Evolutionary conservation across 2,888 invertebrate genomes (phyloP), one percentile per base, ranked within the genome.

Genomic region (Tanytarsus gracilentus): DNA sequence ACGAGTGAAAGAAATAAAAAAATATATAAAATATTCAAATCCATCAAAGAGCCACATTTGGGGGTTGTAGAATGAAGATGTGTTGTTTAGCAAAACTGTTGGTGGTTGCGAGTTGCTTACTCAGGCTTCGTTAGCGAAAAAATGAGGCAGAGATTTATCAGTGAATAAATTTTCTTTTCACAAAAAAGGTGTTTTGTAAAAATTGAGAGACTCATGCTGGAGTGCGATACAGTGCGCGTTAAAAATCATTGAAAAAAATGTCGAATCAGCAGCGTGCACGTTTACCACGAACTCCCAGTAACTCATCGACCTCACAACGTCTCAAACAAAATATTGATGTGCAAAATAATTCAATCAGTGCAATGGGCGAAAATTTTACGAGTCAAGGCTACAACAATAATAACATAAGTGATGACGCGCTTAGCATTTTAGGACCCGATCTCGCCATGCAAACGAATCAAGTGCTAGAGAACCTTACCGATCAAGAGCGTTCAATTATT

Each of bases 401-500:
- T 50, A 60, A 29, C 48, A 70, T 69, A 62, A 67, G 69, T 4
- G 67, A 68, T 53, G 71, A 70, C 53, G 67, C 71, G 3, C 67
- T 72, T 27, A 69, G 71, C 61, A 69, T 68, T 4, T 63, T 73
- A 52, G 72, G 70, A 1, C 71, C 72, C 3, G 72, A 72, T 59
- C 63, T 72, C 63, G 69, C 71, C 2, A 69, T 69, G 30, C 69
- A 72, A 50, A 71, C 73, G 3, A 68, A 72, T 1, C 71, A 73
- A 63, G 73, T 72, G 26, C 66, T 74, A 14, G 72, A 73, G 36
- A 72, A 69, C 62, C 64, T 74, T 30, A 71, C 73, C 25, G 73
- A 73, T 29, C 70, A 68, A 27, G 79, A 79, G 64, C 71, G 78
- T 48, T 75, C 77, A 68, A 76, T 77, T 67, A 79, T 79, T 66